phyloP scores from a whole-genome alignment of 2,888 invertebrate genomes.

The Epinotia brunnichana region DNA sequence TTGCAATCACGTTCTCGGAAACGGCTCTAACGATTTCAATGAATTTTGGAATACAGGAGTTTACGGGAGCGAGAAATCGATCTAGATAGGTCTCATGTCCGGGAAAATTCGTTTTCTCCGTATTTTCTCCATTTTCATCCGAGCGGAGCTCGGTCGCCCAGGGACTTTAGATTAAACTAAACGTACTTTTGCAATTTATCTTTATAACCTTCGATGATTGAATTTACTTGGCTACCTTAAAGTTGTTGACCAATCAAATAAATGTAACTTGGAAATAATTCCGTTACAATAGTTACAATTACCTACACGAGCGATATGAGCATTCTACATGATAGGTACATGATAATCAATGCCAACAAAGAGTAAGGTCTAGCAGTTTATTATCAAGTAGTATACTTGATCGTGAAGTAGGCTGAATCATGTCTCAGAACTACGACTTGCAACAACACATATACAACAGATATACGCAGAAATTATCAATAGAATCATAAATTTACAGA shows the following conservation, averaged over 20 bases:
- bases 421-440: background rate
- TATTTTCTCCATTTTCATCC: no score
- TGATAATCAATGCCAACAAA: conserved; percentile 6
- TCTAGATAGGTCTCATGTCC: no score
- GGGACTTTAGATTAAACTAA: no score
- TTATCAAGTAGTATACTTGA: background rate
- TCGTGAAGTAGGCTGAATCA: background rate
- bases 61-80: no score
- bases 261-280: background rate
- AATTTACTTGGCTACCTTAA: background rate
- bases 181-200: no score
- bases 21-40: no score
- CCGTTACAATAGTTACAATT: background rate
- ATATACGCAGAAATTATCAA: background rate
- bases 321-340: background rate
- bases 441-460: background rate
- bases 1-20: no score
- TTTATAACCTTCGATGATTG: no score
- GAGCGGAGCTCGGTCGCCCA: no score
- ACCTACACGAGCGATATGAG: background rate
- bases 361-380: conserved; percentile 10
- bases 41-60: no score
- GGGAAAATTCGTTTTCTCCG: no score
- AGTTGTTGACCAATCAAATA: background rate
- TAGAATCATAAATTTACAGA: background rate